Evolutionary conservation across 2,113 vertebrate species (phyloP).

Genomic region (Oophaga pumilio): DNA sequence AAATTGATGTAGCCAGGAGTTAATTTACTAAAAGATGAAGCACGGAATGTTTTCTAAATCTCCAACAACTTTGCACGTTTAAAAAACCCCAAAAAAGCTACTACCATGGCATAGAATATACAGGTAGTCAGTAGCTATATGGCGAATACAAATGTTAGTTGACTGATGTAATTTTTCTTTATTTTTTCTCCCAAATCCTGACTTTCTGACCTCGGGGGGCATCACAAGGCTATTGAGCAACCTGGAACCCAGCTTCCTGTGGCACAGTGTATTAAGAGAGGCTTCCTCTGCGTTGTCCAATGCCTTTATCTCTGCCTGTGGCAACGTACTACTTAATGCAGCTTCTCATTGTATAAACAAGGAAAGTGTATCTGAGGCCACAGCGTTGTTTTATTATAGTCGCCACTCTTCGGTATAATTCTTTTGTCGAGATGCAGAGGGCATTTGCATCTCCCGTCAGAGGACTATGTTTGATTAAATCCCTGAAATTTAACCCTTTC

Average conservation of each 20-base stretch:
- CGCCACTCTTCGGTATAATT: constrained; percentile 31
- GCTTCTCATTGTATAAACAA: constrained; percentile 49
- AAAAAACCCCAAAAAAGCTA: background rate
- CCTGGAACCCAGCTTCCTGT: constrained; percentile 20
- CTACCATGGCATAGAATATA: background rate
- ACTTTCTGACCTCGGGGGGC: constrained; percentile 36
- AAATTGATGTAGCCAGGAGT: no score
- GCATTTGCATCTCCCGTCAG: constrained; percentile 25
- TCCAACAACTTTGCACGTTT: no score
- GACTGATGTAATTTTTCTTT: constrained; percentile 53
- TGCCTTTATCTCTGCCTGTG: constrained; percentile 47
- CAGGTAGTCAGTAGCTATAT: constrained; percentile 15
- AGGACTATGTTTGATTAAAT: constrained; percentile 27
- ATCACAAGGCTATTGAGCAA: constrained; percentile 27
- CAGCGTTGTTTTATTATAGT: constrained; percentile 26
- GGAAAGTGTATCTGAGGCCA: constrained; percentile 49
- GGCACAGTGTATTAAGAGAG: constrained; percentile 41
- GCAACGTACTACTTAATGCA: constrained; percentile 45
- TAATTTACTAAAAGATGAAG: no score
- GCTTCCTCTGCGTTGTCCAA: constrained; percentile 11
- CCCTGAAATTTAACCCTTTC: constrained; percentile 20
- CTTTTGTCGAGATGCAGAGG: constrained; percentile 38
- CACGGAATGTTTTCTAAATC: no score
- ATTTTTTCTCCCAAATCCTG: constrained; percentile 27
- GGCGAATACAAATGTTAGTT: constrained; percentile 39